Conservation (phyloP, 2,797 vertebrate genomes). For the Rhynchotus rufescens region DNA sequence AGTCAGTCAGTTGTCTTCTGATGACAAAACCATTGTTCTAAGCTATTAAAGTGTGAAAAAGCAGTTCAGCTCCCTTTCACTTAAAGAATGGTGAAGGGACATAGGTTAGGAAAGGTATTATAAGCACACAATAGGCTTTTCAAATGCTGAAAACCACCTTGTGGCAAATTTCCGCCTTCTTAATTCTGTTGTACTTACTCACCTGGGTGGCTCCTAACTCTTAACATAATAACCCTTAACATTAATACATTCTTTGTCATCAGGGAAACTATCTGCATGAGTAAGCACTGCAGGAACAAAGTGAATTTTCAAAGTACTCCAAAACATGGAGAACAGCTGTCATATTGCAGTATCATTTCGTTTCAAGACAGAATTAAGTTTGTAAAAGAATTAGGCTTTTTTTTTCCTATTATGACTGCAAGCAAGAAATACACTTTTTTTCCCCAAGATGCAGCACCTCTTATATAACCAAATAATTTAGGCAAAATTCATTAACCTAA, state of each 20-base stretch:
- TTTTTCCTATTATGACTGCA: neutral
- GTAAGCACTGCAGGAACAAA: conserved; percentile 22
- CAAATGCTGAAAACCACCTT: neutral
- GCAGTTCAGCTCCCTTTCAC: conserved; percentile 36
- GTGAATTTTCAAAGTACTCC: neutral
- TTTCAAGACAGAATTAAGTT: neutral
- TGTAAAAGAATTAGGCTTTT: neutral
- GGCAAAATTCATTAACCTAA: neutral
- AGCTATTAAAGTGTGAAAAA: conserved; percentile 14
- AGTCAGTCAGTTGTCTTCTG: neutral
- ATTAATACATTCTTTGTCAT: neutral
- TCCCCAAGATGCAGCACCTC: neutral
- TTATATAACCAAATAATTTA: neutral
- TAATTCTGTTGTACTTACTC: neutral
- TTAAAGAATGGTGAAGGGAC: conserved; percentile 26
- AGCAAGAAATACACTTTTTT: neutral
- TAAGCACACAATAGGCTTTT: conserved; percentile 1
- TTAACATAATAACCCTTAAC: neutral
- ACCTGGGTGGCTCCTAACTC: conserved; percentile 1
- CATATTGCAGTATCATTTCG: neutral
- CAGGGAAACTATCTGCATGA: neutral
- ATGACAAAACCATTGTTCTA: conserved; percentile 26
- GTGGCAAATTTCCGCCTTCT: neutral
- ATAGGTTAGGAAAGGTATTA: neutral
- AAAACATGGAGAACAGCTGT: neutral